Base-by-base conservation (phyloP, 2,888 invertebrate species). In the Malachius bipustulatus region DNA sequence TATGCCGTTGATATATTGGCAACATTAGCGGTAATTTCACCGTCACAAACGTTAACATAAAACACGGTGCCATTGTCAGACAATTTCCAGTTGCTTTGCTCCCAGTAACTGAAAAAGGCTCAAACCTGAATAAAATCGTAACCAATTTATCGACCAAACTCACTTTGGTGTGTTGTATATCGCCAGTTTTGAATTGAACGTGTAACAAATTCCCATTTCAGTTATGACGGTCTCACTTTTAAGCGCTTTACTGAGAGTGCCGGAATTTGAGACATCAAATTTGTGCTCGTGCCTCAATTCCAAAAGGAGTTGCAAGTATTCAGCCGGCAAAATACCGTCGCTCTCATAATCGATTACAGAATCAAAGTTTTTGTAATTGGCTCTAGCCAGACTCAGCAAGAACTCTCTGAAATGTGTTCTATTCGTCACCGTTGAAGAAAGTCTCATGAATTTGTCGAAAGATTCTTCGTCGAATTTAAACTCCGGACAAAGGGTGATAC, bases 201-300 rank as follows among this genome's bases (percentile, higher is more conserved):
- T 63, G 53, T 75, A 74, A 45, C 79, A 79, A 37, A 76, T 55
- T 2, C 78, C 79, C 63, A 75, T 67, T 53, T 79, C 78, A 0
- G 77, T 76, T 8, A 77, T 56, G 1, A 73, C 74, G 3, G 70
- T 67, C 26, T 70, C 63, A 15, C 75, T 60, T 14, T 32, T 29
- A 33, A 47, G 49, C 14, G 47, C 45, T 2, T 45, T 49, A 34
- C 47, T 47, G 4, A 46, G 35, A 4, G 50, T 52, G 3, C 54
- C 51, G 45, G 52, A 51, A 1, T 51, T 48, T 1, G 51, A 49
- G 3, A 55, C 48, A 4, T 64, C 60, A 26, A 68, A 75, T 29
- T 64, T 64, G 48, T 71, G 72, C 1, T 50, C 45, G 1, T 58
- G 54, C 0, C 66, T 55, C 26, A 77, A 55, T 32, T 69, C 66